phyloP scores from a whole-genome alignment of 1,140 invertebrate genomes.

The Drosophila lacteicornis region DNA sequence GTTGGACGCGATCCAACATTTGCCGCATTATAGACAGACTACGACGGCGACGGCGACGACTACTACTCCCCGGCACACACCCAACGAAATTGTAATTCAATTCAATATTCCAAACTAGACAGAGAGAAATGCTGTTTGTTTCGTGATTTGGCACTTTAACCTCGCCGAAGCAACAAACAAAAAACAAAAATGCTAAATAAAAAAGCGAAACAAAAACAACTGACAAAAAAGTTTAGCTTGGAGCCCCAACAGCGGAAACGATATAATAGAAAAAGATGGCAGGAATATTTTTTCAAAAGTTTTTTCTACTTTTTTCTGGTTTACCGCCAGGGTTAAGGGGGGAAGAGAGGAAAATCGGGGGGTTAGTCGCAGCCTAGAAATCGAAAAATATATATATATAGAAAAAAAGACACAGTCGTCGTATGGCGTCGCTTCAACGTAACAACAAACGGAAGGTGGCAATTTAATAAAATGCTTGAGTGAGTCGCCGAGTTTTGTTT shows the following conservation, averaged over 20 bases:
- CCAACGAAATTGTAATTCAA: conserved; percentile 71
- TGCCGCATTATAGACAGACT: conserved; percentile 72
- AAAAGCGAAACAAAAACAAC: conserved; percentile 35
- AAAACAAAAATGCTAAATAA: conserved; percentile 21
- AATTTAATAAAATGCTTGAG: conserved; percentile 85
- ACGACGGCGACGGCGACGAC: neutral
- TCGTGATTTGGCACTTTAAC: conserved; percentile 79
- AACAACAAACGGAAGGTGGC: conserved; percentile 84
- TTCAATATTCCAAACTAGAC: conserved; percentile 68
- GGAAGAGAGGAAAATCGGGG: neutral
- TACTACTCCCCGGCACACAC: neutral
- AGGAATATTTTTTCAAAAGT: conserved; percentile 59
- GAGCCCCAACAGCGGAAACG: conserved; percentile 67
- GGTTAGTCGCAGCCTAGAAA: conserved; percentile 58
- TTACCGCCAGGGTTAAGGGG: conserved; percentile 33
- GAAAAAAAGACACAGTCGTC: conserved; percentile 50
- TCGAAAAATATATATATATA: conserved; percentile 54
- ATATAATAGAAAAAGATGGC: conserved; percentile 82
- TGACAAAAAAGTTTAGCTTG: conserved; percentile 64
- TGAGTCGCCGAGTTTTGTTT: conserved; percentile 82
- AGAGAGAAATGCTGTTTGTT: conserved; percentile 46
- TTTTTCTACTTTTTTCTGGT: conserved; percentile 23
- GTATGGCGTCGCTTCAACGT: conserved; percentile 40
- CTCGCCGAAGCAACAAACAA: conserved; percentile 41
- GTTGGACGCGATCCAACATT: conserved; percentile 75